These are phyloP conservation scores for Atlantisia rogersi DNA, from an alignment of 2,113 vertebrate genomes.

Conservation along the genomic window DNA sequence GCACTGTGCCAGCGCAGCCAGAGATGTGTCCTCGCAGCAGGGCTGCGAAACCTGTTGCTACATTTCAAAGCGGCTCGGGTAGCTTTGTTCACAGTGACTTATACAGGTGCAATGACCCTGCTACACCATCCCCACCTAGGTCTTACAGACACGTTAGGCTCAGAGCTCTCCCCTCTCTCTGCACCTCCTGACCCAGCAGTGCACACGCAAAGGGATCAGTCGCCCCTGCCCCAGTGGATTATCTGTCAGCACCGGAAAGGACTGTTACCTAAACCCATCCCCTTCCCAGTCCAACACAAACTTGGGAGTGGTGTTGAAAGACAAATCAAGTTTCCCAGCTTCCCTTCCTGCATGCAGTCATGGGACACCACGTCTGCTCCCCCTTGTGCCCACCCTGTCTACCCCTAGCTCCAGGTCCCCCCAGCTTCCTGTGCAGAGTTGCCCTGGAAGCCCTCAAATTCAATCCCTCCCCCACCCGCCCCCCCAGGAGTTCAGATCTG, in stretches of 20 bases:
- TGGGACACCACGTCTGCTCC: not conserved
- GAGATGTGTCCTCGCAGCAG: not conserved
- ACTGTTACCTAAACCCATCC: slow-evolving; percentile 14
- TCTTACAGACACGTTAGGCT: not conserved
- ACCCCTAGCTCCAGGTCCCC: rapidly evolving
- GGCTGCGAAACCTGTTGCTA: not conserved
- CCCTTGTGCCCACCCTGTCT: not conserved
- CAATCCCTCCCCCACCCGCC: not conserved
- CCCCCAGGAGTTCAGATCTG: not conserved
- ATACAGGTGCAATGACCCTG: not conserved
- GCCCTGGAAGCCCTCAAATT: not conserved
- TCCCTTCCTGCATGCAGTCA: not conserved
- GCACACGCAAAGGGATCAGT: not conserved
- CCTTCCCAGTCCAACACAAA: slow-evolving; percentile 8
- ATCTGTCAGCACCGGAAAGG: not conserved
- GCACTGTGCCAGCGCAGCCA: not conserved
- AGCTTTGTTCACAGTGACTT: not conserved
- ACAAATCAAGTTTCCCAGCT: not conserved
- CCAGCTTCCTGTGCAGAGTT: not conserved
- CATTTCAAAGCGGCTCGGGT: not conserved
- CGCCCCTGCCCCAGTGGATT: not conserved
- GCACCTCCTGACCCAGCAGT: not conserved
- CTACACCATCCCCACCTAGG: not conserved
- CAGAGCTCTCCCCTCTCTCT: not conserved
- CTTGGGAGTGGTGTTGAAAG: not conserved